Conservation (phyloP, 2,888 invertebrate species). For the Tetragonula carbonaria region DNA sequence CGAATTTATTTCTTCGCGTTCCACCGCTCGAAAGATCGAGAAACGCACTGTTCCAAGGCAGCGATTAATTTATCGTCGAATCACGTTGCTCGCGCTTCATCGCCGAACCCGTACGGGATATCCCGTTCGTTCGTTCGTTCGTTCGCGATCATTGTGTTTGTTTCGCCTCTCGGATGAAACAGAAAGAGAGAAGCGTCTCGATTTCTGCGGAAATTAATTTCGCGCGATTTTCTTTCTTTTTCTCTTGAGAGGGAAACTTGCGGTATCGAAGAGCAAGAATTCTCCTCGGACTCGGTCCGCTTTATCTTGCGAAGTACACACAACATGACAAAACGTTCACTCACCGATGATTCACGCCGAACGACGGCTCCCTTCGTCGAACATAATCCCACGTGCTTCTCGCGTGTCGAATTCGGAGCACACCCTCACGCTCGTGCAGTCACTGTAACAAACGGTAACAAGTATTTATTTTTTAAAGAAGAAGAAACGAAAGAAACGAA, state of each 20-base stretch:
- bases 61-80: slow-evolving; percentile 29
- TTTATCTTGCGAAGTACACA: too few species aligned
- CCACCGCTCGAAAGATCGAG: neutral
- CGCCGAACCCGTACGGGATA: neutral
- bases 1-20: neutral
- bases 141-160: neutral
- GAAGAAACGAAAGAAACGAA: too few species aligned
- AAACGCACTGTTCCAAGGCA: neutral
- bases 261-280: too few species aligned
- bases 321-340: neutral
- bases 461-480: neutral
- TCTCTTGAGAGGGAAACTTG: too few species aligned
- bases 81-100: neutral
- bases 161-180: neutral
- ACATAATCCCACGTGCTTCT: neutral
- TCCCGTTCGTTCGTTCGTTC: neutral
- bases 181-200: neutral
- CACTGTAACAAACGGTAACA: slow-evolving; percentile 18
- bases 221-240: too few species aligned
- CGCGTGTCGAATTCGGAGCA: too few species aligned
- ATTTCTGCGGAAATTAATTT: neutral
- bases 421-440: neutral
- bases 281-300: too few species aligned
- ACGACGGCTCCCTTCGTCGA: neutral
- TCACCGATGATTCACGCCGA: slow-evolving; percentile 26